Evolutionary conservation across 2,888 invertebrate species (phyloP).

Genomic region (Adelognathus sp.): DNA sequence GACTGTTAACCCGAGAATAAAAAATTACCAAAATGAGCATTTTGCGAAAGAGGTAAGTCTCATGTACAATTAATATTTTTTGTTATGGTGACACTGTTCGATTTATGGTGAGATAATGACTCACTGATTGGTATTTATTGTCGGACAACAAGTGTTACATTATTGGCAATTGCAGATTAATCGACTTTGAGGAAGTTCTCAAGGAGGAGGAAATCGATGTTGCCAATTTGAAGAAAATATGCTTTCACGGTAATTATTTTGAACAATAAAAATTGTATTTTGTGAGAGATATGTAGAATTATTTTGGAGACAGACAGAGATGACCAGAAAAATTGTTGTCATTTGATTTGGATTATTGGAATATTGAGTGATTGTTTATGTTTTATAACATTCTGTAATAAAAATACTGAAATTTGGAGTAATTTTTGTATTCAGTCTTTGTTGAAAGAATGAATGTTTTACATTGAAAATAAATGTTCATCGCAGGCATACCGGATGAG

Average conservation of each 20-base stretch:
- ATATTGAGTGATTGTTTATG: too few species aligned
- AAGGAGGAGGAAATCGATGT: constrained; percentile 88
- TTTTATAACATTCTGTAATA: too few species aligned
- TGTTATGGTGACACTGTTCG: neutral
- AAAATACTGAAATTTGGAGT: too few species aligned
- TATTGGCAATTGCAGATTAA: constrained; percentile 85
- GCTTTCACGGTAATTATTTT: constrained; percentile 88
- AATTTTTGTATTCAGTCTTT: too few species aligned
- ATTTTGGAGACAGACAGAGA: too few species aligned
- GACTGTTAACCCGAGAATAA: constrained; percentile 41
- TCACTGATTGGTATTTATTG: neutral
- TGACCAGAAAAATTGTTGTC: too few species aligned
- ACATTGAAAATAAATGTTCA: constrained; percentile 27
- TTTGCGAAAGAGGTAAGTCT: constrained; percentile 70
- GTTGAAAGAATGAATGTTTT: neutral
- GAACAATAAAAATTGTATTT: constrained; percentile 14
- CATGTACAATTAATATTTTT: neutral
- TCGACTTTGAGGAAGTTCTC: constrained; percentile 90
- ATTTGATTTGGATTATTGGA: too few species aligned
- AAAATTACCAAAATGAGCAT: constrained; percentile 77
- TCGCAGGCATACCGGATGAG: constrained; percentile 93
- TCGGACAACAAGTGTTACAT: neutral
- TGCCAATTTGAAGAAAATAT: constrained; percentile 85
- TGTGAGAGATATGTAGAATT: too few species aligned
- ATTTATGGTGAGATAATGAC: neutral